Conservation (phyloP, 2,888 invertebrate genomes). For the Sympetrum striolatum region DNA sequence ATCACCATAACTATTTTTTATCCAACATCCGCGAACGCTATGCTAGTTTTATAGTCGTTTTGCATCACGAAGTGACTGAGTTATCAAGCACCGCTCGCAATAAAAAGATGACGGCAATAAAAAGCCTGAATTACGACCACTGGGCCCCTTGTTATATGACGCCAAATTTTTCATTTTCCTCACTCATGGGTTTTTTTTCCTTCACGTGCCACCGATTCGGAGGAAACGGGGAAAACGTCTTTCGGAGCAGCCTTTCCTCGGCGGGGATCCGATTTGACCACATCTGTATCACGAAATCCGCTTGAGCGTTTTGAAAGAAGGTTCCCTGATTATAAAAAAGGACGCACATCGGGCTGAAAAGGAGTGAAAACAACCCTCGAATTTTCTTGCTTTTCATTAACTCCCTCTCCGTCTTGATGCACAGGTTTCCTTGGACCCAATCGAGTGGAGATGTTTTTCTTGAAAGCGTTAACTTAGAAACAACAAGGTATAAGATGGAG, state of each 20-base stretch:
- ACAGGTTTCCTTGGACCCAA: no score
- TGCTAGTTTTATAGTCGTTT: background rate
- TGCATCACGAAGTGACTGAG: background rate
- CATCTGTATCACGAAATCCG: background rate
- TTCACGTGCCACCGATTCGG: background rate
- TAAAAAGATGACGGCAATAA: background rate
- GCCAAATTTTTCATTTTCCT: background rate
- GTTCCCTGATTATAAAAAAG: background rate
- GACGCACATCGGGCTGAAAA: background rate
- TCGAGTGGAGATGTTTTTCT: no score
- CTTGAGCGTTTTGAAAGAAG: background rate
- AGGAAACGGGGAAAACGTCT: background rate
- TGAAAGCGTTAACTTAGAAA: no score
- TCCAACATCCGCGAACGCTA: background rate
- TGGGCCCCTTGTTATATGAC: background rate
- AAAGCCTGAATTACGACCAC: background rate
- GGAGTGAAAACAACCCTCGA: background rate
- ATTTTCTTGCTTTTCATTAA: background rate
- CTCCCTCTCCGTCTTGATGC: background rate
- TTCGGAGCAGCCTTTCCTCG: background rate
- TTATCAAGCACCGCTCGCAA: background rate
- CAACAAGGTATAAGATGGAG: background rate
- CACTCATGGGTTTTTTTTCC: background rate
- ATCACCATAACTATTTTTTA: background rate
- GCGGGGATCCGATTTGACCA: background rate